A percentile compares a stretch with the other conserved stretches of the same genome.
Evolutionary conservation across 2,113 vertebrate species (phyloP).

Genomic region (Oenanthe oenanthe): DNA sequence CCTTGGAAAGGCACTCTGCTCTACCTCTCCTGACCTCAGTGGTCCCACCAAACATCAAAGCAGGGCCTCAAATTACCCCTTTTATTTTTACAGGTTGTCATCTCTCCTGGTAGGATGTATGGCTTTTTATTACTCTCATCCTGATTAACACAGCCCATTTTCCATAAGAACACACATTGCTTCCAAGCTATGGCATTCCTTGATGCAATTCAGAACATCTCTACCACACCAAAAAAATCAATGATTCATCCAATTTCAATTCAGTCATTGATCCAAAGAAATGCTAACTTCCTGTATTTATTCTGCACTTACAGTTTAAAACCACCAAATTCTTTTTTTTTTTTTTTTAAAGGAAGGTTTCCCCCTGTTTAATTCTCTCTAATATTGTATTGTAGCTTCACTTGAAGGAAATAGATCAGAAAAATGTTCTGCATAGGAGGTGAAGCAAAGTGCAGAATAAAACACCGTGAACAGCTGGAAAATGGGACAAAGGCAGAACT

Average conservation of each 20-base stretch:
- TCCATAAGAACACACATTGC: neutral
- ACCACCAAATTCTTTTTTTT: neutral
- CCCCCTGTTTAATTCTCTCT: neutral
- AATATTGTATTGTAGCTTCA: neutral
- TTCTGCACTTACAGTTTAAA: neutral
- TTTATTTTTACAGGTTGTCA: neutral
- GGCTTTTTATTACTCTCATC: neutral
- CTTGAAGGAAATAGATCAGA: neutral
- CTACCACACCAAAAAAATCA: neutral
- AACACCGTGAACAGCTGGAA: neutral
- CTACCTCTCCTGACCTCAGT: neutral
- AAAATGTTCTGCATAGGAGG: neutral
- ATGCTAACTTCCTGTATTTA: neutral
- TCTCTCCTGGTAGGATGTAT: neutral
- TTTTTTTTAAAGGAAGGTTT: neutral
- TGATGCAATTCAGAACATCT: neutral
- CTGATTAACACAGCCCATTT: neutral
- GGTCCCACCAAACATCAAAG: neutral
- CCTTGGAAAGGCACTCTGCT: neutral
- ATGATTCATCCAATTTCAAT: neutral
- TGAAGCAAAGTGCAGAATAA: neutral
- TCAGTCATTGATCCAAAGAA: neutral
- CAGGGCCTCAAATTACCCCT: neutral
- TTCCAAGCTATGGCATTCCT: neutral
- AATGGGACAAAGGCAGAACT: neutral